Conservation (phyloP, 2,888 invertebrate genomes). For the Drosophila robusta region DNA sequence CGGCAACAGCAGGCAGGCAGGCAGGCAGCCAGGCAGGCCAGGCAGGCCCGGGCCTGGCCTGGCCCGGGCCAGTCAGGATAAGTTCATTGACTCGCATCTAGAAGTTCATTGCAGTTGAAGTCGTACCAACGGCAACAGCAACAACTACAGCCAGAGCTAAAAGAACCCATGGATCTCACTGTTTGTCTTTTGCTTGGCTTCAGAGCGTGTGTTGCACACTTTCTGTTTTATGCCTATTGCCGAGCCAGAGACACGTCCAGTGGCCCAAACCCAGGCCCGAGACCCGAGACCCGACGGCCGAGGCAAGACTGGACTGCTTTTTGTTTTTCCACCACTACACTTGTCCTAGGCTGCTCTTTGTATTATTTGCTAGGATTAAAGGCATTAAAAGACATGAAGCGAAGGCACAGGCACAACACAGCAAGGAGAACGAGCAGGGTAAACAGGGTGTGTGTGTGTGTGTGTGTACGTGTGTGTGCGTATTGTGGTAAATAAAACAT, state of each 20-base stretch:
- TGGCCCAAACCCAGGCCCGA: constrained; percentile 27
- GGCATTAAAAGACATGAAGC: constrained; percentile 69
- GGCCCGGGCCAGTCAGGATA: constrained; percentile 64
- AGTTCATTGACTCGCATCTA: constrained; percentile 78
- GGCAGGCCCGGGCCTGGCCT: constrained; percentile 18
- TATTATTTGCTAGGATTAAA: constrained; percentile 80
- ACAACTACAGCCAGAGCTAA: constrained; percentile 2
- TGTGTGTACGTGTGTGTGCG: constrained; percentile 28
- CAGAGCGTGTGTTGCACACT: constrained; percentile 76
- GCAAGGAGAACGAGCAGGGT: constrained; percentile 31
- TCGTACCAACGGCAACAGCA: constrained; percentile 43
- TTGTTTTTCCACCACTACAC: constrained; percentile 52
- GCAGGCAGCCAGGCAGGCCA: constrained; percentile 17
- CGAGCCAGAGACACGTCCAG: constrained; percentile 51
- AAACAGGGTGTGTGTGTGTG: constrained; percentile 40
- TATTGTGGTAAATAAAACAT: constrained; percentile 71
- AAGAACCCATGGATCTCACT: constrained; percentile 33
- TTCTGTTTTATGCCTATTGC: constrained; percentile 72
- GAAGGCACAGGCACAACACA: constrained; percentile 39
- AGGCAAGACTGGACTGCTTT: constrained; percentile 12
- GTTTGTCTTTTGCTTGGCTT: constrained; percentile 71
- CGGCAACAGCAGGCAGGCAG: constrained; percentile 40
- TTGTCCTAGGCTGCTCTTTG: constrained; percentile 66
- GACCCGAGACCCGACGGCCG: constrained; percentile 5
- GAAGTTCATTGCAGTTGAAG: constrained; percentile 80